Conservation (phyloP, 1,140 invertebrate species). For the Phymastichus coffea region DNA sequence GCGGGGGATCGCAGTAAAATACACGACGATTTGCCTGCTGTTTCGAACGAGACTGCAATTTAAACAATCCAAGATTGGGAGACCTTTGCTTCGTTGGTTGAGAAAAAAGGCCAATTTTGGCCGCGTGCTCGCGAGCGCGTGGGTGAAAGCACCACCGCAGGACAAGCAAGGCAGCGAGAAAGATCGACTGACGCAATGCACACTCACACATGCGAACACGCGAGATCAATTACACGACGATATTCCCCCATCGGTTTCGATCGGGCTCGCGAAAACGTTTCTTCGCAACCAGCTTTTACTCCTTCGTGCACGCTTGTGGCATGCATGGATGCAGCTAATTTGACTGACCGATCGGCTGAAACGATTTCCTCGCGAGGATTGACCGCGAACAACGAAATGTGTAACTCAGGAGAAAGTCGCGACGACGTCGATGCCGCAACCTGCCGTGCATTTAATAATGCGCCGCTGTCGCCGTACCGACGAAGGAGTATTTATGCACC, state of each 20-base stretch:
- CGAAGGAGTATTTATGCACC: not conserved
- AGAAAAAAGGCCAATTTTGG: conserved; percentile 1
- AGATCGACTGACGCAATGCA: conserved; percentile 45
- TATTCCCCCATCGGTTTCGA: conserved; percentile 5
- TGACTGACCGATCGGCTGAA: not conserved
- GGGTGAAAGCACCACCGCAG: conserved; percentile 33
- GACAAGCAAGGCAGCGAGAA: conserved; percentile 32
- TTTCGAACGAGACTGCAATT: too few relatives aligned
- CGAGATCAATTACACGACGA: conserved; percentile 42
- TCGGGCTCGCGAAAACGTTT: not conserved
- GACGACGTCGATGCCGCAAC: not conserved
- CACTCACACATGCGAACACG: conserved; percentile 36
- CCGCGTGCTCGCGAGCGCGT: conserved; percentile 32
- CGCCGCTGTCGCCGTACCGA: not conserved
- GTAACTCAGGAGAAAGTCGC: conserved; percentile 13
- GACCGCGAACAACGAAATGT: conserved; percentile 2
- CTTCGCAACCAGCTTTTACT: not conserved
- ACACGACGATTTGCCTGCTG: too few relatives aligned
- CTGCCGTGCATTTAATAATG: not conserved
- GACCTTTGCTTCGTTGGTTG: conserved; percentile 8
- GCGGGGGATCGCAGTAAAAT: too few relatives aligned
- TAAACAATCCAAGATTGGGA: too few relatives aligned
- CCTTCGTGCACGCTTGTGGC: not conserved
- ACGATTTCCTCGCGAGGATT: not conserved
- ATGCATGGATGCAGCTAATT: too few relatives aligned